Base-by-base conservation (phyloP, 1,140 invertebrate genomes). In the Myzus persicae region DNA sequence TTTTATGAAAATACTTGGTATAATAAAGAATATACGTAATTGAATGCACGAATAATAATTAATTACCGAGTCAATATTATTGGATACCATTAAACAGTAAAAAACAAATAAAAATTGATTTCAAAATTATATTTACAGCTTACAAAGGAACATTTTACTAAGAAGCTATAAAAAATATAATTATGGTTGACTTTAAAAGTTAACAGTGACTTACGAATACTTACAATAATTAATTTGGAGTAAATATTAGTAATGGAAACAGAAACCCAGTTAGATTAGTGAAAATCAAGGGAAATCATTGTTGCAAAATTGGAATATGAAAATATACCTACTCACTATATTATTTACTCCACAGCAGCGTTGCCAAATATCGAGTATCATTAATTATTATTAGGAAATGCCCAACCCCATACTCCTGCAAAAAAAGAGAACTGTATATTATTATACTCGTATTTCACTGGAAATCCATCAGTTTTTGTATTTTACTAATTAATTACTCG, bases 401-500 rank as follows among this genome's bases (percentile, higher is more conserved):
- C 31, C 31, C 59, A n/a, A 76, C n/a, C n/a, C 31, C 14, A 76
- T 18, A 76, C 14, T 67, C 11, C 31, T 67, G 31, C 31, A 20
- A 48, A 88, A 88, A 88, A 88, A 48, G 44, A 88, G 46, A 46
- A 48, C 38, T 76, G n/a, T 46, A 24, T 48, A 36, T 48, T 46
- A 51, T 51, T n/a, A 24, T n/a, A 59, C 26, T 90, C 24, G 88
- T 24, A 90, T 67, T 67, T 90, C 38, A 67, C 51, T 90, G 26
- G 22, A 90, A 67, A 59, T 67, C 89, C 51, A 44, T 90, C 51
- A 67, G 51, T 42, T 18, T 90, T 90, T 26, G 38, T 67, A 44
- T 67, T 67, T 90, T n/a, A 90, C 31, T 90, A 59, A 90, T 90
- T 90, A 90, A 90, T 67, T 59, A 90, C 38, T 67, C 22, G 18